These are phyloP conservation scores for Hypotaenidia okinawae DNA, from an alignment of 2,797 vertebrate genomes.

Conservation along the genomic window DNA sequence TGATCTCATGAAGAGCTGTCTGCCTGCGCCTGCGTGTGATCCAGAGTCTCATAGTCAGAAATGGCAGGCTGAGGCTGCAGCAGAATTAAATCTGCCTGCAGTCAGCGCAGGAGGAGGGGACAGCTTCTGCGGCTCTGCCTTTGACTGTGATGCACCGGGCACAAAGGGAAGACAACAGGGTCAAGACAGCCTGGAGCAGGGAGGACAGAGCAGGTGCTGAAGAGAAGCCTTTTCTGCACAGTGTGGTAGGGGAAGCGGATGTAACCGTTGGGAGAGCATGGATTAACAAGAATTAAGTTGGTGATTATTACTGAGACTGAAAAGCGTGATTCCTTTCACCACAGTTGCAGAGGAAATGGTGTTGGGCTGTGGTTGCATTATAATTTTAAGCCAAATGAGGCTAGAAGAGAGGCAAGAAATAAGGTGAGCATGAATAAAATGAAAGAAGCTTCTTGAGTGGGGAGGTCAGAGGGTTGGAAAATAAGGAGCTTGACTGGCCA, in stretches of 20 bases:
- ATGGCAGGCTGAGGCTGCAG: not conserved
- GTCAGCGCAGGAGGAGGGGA: not conserved
- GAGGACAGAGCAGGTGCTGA: not conserved
- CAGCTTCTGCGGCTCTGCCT: not conserved
- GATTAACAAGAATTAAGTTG: not conserved
- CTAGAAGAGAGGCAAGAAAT: not conserved
- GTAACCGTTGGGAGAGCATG: not conserved
- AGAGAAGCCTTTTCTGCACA: not conserved
- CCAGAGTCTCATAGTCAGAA: not conserved
- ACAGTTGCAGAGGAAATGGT: not conserved
- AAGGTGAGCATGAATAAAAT: not conserved
- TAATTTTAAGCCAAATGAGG: not conserved
- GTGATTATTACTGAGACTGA: not conserved
- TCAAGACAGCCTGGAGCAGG: not conserved
- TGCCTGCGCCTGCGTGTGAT: not conserved
- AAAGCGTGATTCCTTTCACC: not conserved
- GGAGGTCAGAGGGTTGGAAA: not conserved
- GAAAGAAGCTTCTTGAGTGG: not conserved
- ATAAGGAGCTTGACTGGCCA: not conserved
- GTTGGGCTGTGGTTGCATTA: not conserved
- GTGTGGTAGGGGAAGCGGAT: not conserved
- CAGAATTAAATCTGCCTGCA: conserved; percentile 14
- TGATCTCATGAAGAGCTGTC: not conserved
- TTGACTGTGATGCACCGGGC: not conserved
- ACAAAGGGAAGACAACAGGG: not conserved